Conservation (phyloP, 1,140 invertebrate species). For the Rhynchophorus ferrugineus region DNA sequence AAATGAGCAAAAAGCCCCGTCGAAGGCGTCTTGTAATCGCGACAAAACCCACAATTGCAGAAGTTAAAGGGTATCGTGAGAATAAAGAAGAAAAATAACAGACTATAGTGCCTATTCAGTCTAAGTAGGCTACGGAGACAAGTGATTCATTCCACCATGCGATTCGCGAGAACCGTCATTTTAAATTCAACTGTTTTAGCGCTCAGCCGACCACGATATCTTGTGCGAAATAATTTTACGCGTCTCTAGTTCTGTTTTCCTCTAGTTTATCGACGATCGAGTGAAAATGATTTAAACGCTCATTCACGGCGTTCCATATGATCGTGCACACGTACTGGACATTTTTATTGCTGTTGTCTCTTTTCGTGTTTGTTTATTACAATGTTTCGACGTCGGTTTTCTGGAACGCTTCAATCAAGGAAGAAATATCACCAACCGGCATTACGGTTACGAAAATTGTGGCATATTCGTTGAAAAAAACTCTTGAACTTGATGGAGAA, state of each 20-base stretch:
- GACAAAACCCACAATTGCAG: conserved; percentile 21
- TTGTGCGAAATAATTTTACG: conserved; percentile 8
- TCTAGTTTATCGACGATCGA: not conserved
- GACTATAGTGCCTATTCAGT: conserved; percentile 16
- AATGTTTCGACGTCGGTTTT: not conserved
- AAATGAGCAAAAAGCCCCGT: conserved; percentile 9
- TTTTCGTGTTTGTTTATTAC: conserved; percentile 4
- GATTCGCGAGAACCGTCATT: conserved; percentile 16
- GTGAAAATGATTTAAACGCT: conserved; percentile 4
- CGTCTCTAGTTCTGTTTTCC: not conserved
- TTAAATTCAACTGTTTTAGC: conserved; percentile 23
- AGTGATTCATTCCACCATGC: conserved; percentile 15
- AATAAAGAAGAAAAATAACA: conserved; percentile 19
- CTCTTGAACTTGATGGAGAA: conserved; percentile 28
- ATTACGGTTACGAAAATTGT: conserved; percentile 25
- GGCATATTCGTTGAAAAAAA: conserved; percentile 26
- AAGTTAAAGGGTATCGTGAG: conserved; percentile 14
- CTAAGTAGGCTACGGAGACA: conserved; percentile 24
- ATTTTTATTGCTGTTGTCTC: conserved; percentile 4
- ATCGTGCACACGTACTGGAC: conserved; percentile 8
- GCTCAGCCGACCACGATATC: conserved; percentile 16
- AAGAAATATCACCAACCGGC: not conserved
- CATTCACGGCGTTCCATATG: conserved; percentile 10
- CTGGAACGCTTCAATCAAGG: not conserved
- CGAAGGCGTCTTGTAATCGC: conserved; percentile 15